These are phyloP conservation scores for Chalcosyrphus nemorum DNA, from an alignment of 2,888 invertebrate genomes.

Conservation along the genomic window DNA sequence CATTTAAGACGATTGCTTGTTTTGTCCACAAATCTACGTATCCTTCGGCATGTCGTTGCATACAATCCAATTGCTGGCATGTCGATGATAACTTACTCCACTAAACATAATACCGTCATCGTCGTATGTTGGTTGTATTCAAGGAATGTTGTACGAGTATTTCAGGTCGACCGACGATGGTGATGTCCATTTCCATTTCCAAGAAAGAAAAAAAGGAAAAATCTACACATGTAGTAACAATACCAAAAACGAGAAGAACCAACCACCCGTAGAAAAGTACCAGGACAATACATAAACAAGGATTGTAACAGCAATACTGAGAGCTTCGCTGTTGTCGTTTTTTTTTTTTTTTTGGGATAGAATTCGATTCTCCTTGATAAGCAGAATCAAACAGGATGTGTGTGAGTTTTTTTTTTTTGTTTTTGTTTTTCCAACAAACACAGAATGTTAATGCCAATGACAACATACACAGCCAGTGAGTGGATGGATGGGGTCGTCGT, in stretches of 20 bases:
- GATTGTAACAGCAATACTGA: slow-evolving; percentile 24
- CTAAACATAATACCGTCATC: slow-evolving; percentile 73
- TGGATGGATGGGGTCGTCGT: slow-evolving; percentile 1
- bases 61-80: slow-evolving; percentile 82
- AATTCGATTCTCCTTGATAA: slow-evolving; percentile 58
- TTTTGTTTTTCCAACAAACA: not conserved
- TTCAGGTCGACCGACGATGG: slow-evolving; percentile 39
- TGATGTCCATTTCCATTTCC: slow-evolving; percentile 71
- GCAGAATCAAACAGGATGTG: slow-evolving; percentile 35
- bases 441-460: slow-evolving; percentile 16
- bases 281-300: slow-evolving; percentile 56
- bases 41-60: slow-evolving; percentile 81
- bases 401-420: slow-evolving; percentile 5
- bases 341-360: slow-evolving; percentile 39
- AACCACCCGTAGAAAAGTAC: slow-evolving; percentile 18
- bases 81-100: slow-evolving; percentile 81
- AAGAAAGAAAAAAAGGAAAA: slow-evolving; percentile 60
- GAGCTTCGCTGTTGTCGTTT: slow-evolving; percentile 26
- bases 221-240: slow-evolving; percentile 67
- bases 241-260: slow-evolving; percentile 12
- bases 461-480: not conserved
- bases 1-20: slow-evolving; percentile 81
- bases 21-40: slow-evolving; percentile 82
- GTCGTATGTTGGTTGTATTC: too few species aligned
- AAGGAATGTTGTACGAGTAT: slow-evolving; percentile 61